Evolutionary conservation across 2,113 vertebrate genomes (phyloP).

Genomic region (Dendropsophus ebraccatus): DNA sequence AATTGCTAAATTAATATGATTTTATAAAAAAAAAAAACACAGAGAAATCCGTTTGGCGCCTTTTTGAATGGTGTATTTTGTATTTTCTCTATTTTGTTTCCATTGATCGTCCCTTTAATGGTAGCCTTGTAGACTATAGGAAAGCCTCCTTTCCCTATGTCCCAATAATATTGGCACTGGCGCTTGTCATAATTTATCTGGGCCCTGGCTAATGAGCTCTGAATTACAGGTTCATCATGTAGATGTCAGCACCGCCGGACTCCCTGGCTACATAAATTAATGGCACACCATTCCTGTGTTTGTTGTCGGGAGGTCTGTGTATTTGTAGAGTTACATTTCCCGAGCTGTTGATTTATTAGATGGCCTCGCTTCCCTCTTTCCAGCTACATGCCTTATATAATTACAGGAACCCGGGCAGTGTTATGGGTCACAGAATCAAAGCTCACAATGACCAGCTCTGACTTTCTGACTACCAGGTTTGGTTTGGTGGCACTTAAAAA

Average conservation of each 20-base stretch:
- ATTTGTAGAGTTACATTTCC: neutral
- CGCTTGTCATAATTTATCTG: neutral
- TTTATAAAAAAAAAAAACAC: too few species aligned
- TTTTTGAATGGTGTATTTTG: neutral
- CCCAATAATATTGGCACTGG: neutral
- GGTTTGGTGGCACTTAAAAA: slow-evolving; percentile 37
- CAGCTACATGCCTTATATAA: slow-evolving; percentile 41
- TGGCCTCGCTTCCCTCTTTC: slow-evolving; percentile 24
- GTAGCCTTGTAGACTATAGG: neutral
- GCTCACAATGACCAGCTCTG: slow-evolving; percentile 40
- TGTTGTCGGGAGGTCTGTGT: slow-evolving; percentile 48
- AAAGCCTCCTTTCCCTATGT: neutral
- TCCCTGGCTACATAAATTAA: slow-evolving; percentile 20
- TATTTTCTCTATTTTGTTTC: neutral
- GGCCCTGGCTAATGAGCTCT: neutral
- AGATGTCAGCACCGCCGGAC: neutral
- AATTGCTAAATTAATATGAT: too few species aligned
- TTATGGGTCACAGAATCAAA: slow-evolving; percentile 48
- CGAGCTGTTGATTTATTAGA: slow-evolving; percentile 50
- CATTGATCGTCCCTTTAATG: neutral
- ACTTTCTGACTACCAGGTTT: slow-evolving; percentile 40
- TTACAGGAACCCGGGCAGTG: slow-evolving; percentile 43
- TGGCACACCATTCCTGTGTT: neutral
- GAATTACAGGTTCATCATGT: slow-evolving; percentile 2
- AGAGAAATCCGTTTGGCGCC: neutral